Base-by-base conservation (phyloP, 2,113 vertebrate genomes). In the Gymnocephalus cernua region DNA sequence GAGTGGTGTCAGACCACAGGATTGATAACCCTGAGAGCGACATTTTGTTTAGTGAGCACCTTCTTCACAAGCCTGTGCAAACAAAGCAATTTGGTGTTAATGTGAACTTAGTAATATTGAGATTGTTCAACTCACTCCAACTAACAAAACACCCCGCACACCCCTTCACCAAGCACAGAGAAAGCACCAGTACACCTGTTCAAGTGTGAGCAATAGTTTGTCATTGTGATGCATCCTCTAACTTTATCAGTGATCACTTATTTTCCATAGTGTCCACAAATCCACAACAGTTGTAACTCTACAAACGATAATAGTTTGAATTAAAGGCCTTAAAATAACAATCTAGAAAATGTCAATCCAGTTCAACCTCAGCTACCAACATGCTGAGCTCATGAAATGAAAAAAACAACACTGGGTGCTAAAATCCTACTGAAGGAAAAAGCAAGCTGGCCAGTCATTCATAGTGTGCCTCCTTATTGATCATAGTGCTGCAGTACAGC, bases 401-500 rank as follows among this genome's bases (percentile, higher is more conserved):
- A 59, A 63, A 63, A 79, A 86, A 86, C 51, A 88, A 80, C 77
- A 81, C 61, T 48, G 67, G 75, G 79, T 82, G 80, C 67, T 86
- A 38, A 86, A 81, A 77, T 82, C 68, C 68, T 10, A 29, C 65
- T 81, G 53, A n/a, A 81, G 45, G 38, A 57, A 72, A 86, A 72
- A 51, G 21, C 16, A 47, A 64, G 74, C 53, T 18, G 53, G 63
- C 21, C 44, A 71, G 51, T 59, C 66, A 51, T 75, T 91, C 16
- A 64, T 21, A 71, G 56, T 12, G 56, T 73, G 66, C 27, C 58
- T 88, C 69, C 57, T 79, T 93, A 92, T 91, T 86, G 93, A 94
- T 91, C 76, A 41, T 21, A 47, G 53, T n/a, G 11, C 75, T 82
- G 77, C 84, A 79, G 80, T 4, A 75, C 54, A 88, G 74, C 54